Base-by-base conservation (phyloP, 2,888 invertebrate species). In the Epinotia brunnichana region DNA sequence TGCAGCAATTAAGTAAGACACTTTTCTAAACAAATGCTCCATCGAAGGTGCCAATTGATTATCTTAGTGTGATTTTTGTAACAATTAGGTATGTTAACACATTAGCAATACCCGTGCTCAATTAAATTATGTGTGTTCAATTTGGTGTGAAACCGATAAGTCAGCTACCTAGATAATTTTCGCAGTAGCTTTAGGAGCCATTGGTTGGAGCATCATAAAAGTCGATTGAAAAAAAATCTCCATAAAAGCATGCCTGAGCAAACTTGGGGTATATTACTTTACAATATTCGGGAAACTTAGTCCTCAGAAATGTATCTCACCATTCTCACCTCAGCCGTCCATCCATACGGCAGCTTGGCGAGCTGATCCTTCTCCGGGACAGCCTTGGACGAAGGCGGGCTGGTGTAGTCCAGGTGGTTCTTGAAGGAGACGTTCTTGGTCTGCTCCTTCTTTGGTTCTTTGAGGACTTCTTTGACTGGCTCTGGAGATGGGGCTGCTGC, bases 361-460 rank as follows among this genome's bases (percentile, higher is more conserved):
- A 94, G 85, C 77, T 93, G 93, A 66, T 94, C 94, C 66, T 94
- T 94, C 70, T 94, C 94, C 1, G 92, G 90, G 11, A 93, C 90
- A 21, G 91, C 87, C 73, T 92, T 92, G 0, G 90, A 90, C 2
- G 88, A 78, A 0, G 92, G 91, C 24, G 89, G 88, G 68, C 91
- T 92, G 35, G 93, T 92, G 80, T 91, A 92, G 80, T 93, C 94
- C 73, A 93, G 79, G 73, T 94, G 93, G 74, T 94, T 94, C 77
- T 94, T 94, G 79, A 94, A 94, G 0, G 94, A 94, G 0, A 94
- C 94, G 60, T 93, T 93, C 79, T 94, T 94, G 0, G 93, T 93
- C 56, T 89, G 90, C 75, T 94, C 93, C 64, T 92, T 93, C 76
- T 88, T 91, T 0, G 88, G 87, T 74, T 92, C 92, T 74, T 86